Evolutionary conservation across 2,797 vertebrate species (phyloP), one percentile per base, ranked within the genome.

Genomic region (Streptopelia turtur): DNA sequence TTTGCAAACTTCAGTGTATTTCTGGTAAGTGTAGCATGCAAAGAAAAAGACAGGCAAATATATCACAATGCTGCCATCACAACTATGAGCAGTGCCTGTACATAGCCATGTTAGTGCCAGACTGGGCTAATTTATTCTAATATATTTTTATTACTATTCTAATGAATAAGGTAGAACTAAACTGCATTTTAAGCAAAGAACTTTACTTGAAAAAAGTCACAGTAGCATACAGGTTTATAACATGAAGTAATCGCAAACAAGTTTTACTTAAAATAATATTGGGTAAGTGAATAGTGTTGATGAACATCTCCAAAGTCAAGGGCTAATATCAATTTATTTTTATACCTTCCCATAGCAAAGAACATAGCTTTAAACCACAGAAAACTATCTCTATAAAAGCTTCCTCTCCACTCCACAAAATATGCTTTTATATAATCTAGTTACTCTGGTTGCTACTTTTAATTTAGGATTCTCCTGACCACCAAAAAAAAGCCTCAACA

Each of bases 371-470:
- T 8, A 28, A 13, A 39, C 28, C 65, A 52, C 15, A 53, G 28
- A 31, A 71, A 68, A 25, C 16, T 22, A 61, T 20, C 17, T 25
- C 33, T 12, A 41, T 11, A 30, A 68, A 74, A 79, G 18, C 41
- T 70, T 64, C 33, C 4, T 39, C 3, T 6, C 4, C 20, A 8
- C 11, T 16, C 22, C n/a, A 3, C 1, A 1, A 63, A 45, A 61
- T 23, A 52, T 4, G 9, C 14, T 60, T 83, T 60, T n/a, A 64
- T 7, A 35, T 43, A 41, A 76, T 20, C 49, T 59, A 39, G 60
- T 45, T 77, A 57, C 25, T 50, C 39, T 2, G 0, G 6, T 41
- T 87, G 23, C 52, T 71, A 47, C 24, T 86, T 90, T 50, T 88
- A 83, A 80, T 57, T 78, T 33, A 72, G 10, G 13, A 78, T 78